These are phyloP conservation scores for Amia ocellicauda DNA, from an alignment of 2,113 vertebrate species.

Conservation along the genomic window DNA sequence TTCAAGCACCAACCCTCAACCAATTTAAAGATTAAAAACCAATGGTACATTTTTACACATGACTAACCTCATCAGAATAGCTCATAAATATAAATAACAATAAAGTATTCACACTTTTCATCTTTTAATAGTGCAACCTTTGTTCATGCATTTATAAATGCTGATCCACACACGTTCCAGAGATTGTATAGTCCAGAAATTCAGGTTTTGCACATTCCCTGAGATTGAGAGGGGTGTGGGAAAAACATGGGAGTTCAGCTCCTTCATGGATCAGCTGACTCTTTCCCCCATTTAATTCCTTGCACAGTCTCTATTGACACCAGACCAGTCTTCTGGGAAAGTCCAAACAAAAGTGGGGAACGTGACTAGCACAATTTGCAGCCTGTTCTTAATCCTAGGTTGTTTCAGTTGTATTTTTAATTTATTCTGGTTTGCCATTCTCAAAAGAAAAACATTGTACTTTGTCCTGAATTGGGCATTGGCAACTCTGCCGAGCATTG, in stretches of 20 bases:
- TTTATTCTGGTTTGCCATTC: slow-evolving; percentile 27
- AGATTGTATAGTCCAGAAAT: slow-evolving; percentile 54
- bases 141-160: slow-evolving; percentile 30
- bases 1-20: slow-evolving; percentile 24
- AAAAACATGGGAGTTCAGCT: slow-evolving; percentile 47
- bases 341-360: slow-evolving; percentile 57
- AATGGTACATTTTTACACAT: slow-evolving; percentile 33
- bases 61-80: slow-evolving; percentile 29
- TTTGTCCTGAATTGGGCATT: slow-evolving; percentile 6
- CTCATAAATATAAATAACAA: slow-evolving; percentile 37
- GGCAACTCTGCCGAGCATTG: too few species aligned
- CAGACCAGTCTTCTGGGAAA: slow-evolving; percentile 59
- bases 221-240: slow-evolving; percentile 56
- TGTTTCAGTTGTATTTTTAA: slow-evolving; percentile 38
- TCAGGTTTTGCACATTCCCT: slow-evolving; percentile 45
- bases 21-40: slow-evolving; percentile 27
- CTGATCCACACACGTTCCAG: slow-evolving; percentile 43
- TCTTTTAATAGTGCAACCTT: slow-evolving; percentile 33
- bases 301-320: slow-evolving; percentile 58
- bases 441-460: slow-evolving; percentile 33
- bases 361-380: slow-evolving; percentile 54
- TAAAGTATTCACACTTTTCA: slow-evolving; percentile 26
- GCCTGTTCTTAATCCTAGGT: slow-evolving; percentile 42
- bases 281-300: slow-evolving; percentile 47
- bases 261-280: slow-evolving; percentile 53